Conservation (phyloP, 2,888 invertebrate species). For the Euplagia quadripunctaria region DNA sequence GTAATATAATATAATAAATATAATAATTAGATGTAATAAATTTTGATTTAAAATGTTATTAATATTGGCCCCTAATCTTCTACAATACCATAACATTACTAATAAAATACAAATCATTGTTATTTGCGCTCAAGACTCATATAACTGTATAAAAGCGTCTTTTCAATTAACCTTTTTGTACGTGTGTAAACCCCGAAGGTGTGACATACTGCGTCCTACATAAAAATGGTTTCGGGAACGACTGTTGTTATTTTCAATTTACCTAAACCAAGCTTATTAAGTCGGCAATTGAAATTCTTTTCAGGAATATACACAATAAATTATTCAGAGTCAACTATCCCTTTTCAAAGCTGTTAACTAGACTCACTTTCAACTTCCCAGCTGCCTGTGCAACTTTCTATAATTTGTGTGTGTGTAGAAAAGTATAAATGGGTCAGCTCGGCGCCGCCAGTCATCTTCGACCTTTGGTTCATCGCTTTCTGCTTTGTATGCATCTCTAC, state of each 20-base stretch:
- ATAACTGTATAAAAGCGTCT: background rate
- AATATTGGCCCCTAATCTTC: too few species aligned
- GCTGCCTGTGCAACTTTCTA: background rate
- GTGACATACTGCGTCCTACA: too few species aligned
- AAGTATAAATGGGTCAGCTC: conserved; percentile 38
- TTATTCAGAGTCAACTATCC: background rate
- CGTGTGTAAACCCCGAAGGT: background rate
- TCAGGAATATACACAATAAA: background rate
- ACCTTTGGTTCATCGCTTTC: conserved; percentile 24
- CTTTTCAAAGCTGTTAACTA: background rate
- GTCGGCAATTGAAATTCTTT: background rate
- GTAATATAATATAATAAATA: too few species aligned
- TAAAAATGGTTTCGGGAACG: too few species aligned
- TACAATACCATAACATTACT: too few species aligned
- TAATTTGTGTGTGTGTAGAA: background rate
- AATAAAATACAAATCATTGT: too few species aligned
- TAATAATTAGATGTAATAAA: too few species aligned
- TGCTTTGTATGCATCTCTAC: conserved; percentile 8
- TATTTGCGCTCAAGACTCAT: too few species aligned
- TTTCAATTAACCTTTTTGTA: background rate
- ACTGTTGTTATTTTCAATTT: background rate
- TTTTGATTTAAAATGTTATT: too few species aligned
- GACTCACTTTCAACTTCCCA: background rate
- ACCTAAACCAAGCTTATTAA: too few species aligned
- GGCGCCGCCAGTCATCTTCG: conserved; percentile 35